Evolutionary conservation across 2,888 invertebrate genomes (phyloP).

Genomic region (Norana najaformis): DNA sequence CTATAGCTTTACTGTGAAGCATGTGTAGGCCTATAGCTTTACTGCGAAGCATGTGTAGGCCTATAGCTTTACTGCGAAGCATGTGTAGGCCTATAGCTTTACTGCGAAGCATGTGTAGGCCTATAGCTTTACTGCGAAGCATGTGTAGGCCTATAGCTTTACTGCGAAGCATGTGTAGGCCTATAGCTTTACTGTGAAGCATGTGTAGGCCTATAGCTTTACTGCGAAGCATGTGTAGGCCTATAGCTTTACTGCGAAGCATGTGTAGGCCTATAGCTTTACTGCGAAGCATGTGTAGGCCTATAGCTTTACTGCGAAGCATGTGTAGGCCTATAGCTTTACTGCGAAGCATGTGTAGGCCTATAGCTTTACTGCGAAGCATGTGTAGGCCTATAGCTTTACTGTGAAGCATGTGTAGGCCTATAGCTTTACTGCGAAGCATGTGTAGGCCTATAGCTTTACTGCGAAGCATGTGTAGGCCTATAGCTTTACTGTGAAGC

Average conservation of each 20-base stretch:
- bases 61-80: background rate
- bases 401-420: too few species aligned
- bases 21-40: background rate
- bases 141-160: background rate
- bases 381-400: background rate
- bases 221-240: too few species aligned
- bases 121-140: background rate
- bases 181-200: background rate
- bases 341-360: too few species aligned
- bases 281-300: too few species aligned
- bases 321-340: background rate
- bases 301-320: background rate
- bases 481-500: background rate
- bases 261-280: background rate
- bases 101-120: too few species aligned
- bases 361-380: background rate
- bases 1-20: background rate
- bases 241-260: background rate
- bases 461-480: too few species aligned
- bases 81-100: background rate
- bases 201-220: background rate
- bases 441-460: background rate
- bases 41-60: too few species aligned
- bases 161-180: too few species aligned
- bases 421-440: background rate